Conservation (phyloP, 2,888 invertebrate species). For the Nineta flava region DNA sequence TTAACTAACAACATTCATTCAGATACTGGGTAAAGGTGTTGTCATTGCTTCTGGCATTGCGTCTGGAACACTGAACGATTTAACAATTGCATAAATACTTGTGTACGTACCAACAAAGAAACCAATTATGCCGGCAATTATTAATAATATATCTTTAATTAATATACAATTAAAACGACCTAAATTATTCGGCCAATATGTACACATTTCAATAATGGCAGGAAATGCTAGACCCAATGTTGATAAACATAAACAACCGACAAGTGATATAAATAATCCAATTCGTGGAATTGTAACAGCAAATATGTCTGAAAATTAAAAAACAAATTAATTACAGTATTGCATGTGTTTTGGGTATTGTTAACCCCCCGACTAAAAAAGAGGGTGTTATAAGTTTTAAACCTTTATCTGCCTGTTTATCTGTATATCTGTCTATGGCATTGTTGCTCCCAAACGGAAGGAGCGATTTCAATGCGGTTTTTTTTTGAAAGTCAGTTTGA, state of each 20-base stretch:
- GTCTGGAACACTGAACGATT: constrained; percentile 18
- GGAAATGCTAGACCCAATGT: constrained; percentile 60
- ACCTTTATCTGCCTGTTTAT: no score
- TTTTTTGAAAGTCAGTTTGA: no score
- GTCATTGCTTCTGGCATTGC: no score
- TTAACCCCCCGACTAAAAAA: background rate
- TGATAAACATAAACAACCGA: constrained; percentile 58
- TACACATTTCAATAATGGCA: constrained; percentile 56
- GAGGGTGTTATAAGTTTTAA: no score
- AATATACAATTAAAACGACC: constrained; percentile 29
- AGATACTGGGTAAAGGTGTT: no score
- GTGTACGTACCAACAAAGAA: constrained; percentile 40
- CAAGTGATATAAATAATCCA: constrained; percentile 57
- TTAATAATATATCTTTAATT: constrained; percentile 32
- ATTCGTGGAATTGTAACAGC: constrained; percentile 53
- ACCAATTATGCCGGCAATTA: constrained; percentile 34
- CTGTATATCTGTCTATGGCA: no score
- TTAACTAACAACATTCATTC: no score
- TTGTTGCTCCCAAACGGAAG: no score
- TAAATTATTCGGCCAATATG: constrained; percentile 45
- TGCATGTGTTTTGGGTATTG: background rate
- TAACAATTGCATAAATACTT: constrained; percentile 33
- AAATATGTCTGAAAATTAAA: constrained; percentile 45
- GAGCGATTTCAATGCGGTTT: no score
- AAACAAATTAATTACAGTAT: background rate